Evolutionary conservation across 1,140 invertebrate species (phyloP), one percentile per base, ranked within the genome.

Genomic region (Drosophila lacertosa): DNA sequence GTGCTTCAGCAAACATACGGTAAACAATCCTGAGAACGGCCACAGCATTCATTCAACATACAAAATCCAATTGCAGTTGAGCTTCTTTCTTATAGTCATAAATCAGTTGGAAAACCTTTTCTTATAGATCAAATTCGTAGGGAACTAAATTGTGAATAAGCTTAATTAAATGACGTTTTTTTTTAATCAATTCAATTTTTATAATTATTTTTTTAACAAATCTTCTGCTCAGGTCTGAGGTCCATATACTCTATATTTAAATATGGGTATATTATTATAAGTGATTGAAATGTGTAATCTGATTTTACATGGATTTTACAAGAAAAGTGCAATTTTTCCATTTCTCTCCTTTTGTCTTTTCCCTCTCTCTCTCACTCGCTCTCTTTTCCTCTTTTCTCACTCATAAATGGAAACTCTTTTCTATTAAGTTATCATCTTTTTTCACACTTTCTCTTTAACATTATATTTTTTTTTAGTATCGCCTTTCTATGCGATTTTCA

Each of bases 1-100:
- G 68, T 63, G 71, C 39, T 70, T 58, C 68, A 24, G 68, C 33
- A 65, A 63, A 63, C 57, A 78, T 44, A 26, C 57, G 62, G 37
- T 29, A 37, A 57, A 47, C 26, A 15, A 37, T 26, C 22, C 20
- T 7, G 9, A 29, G 37, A 54, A 45, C 32, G 16, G 47, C 18
- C 13, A 32, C 24, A 48, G 37, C 18, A 22, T 39, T 39, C 53
- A 59, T 6, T 22, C 40, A 22, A 32, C 13, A 15, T 10, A 13
- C 18, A 26, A 37, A 16, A 58, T 64, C 66, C 58, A 82, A 73
- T 68, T 73, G 73, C 78, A 82, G 65, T 51, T 64, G 32, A 84
- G 35, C 42, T 29, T 76, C 76, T 80, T 66, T 35, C 55, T 77
- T 75, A 69, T 62, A 47, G 45, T 53, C 44, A 42, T 75, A 63